Evolutionary conservation across 2,888 invertebrate genomes (phyloP), one percentile per base, ranked within the genome.

Genomic region (Argyresthia goedartella): DNA sequence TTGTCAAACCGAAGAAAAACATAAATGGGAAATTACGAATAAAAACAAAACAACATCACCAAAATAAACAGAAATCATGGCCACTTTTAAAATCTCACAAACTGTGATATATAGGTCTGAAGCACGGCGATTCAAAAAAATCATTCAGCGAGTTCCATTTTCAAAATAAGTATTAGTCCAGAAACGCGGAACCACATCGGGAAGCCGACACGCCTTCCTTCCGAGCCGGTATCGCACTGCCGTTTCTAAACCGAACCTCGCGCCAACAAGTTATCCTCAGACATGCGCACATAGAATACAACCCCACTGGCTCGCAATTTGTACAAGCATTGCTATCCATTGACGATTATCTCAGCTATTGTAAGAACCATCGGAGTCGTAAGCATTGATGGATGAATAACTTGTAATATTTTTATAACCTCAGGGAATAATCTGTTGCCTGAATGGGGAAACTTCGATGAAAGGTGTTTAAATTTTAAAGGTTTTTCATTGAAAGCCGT

Each of bases 191-290:
- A 48, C 34, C 54, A 49, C 60, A 55, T 50, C 35, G 53, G 50
- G 36, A 15, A 41, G 53, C 49, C 48, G 50, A 50, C 50, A 50
- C 50, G 41, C 50, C 50, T 42, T 25, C 41, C 50, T 42, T 25
- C 25, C 50, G 52, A 52, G 49, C 33, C 51, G 49, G 73, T 81
- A 70, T 67, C 82, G 82, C 84, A 85, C 85, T 85, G 84, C 78
- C 81, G 44, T 36, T 67, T 67, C 66, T 60, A 64, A 67, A 67
- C 62, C 61, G 65, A 60, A 64, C 65, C 65, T 62, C 68, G 69
- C 69, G 76, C 81, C 85, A 85, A 85, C 85, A 85, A 85, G 85
- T 84, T 84, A 81, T 63, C 73, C 59, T 61, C 69, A 68, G 81
- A 73, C 85, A 85, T 85, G 85, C 85, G 85, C 85, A 76, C 69